Base-by-base conservation (phyloP, 2,113 vertebrate genomes). In the Cephalopterus ornatus region DNA sequence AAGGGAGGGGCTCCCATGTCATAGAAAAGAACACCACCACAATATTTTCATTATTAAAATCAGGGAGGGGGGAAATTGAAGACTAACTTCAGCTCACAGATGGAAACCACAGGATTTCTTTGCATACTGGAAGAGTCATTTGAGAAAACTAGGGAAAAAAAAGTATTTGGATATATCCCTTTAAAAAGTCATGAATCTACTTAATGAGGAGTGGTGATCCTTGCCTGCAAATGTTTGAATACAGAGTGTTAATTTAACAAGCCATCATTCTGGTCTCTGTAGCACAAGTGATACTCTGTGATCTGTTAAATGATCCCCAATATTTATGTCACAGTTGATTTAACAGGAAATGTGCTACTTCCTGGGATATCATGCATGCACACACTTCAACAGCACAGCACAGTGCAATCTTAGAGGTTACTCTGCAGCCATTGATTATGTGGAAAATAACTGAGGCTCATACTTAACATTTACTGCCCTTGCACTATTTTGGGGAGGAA, bases 301-400 rank as follows among this genome's bases (percentile, higher is more conserved):
- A 97, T 95, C 94, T 97, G 95, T 80, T 98, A 97, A 98, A 97
- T 98, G 97, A 97, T 83, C 93, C 88, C 91, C 76, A 50, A 93
- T 98, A 97, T 97, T 98, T 98, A 93, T 94, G 96, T 85, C 87
- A 97, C 49, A 72, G 95, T 67, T 97, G 95, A 92, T 97, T 98
- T 97, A 97, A 97, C 88, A 96, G 95, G 96, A 97, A 98, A 97
- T 97, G 84, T 94, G 76, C 91, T 96, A 94, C 66, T 96, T 97
- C 92, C 93, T 77, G 95, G 88, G 93, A 95, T 97, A 97, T 95
- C 96, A 98, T 92, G 84, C 71, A 58, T 23, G 88, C 72, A 42
- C 90, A 93, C 72, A 95, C 85, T 95, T 97, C 91, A 96, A 92
- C 24, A 94, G 95, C 89, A 97, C 21, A 94, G 82, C 67, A 94